These are phyloP conservation scores for Epinephelus lanceolatus DNA, from an alignment of 2,113 vertebrate genomes.

Conservation along the genomic window DNA sequence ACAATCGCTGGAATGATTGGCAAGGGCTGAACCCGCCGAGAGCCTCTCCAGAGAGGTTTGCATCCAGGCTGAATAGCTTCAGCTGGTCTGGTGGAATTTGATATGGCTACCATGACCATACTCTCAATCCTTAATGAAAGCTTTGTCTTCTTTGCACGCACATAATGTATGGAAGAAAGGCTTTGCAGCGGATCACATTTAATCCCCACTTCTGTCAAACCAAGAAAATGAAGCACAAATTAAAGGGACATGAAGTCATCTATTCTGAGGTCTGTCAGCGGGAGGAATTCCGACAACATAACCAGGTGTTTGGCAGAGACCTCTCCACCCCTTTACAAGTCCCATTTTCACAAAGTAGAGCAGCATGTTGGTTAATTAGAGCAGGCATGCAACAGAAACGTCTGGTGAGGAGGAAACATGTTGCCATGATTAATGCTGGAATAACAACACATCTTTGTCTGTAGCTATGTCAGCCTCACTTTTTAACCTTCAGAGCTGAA, in stretches of 20 bases:
- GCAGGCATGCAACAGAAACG: conserved; percentile 35
- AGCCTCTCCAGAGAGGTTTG: conserved; percentile 39
- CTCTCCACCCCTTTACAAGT: conserved; percentile 20
- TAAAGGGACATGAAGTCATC: conserved; percentile 34
- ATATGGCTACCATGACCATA: conserved; percentile 57
- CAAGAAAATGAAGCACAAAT: conserved; percentile 29
- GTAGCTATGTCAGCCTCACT: conserved; percentile 12
- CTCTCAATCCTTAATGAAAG: conserved; percentile 47
- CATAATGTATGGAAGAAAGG: conserved; percentile 9
- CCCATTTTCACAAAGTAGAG: conserved; percentile 51
- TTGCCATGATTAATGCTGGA: conserved; percentile 24
- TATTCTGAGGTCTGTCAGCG: conserved; percentile 33
- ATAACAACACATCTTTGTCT: conserved; percentile 44
- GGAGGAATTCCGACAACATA: conserved; percentile 23
- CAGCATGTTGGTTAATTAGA: conserved; percentile 54
- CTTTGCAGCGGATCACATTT: conserved; percentile 34
- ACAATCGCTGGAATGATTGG: conserved; percentile 51
- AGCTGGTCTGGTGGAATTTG: conserved; percentile 61
- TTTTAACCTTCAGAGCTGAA: conserved; percentile 33
- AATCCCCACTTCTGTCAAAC: conserved; percentile 32
- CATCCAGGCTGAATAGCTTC: conserved; percentile 57
- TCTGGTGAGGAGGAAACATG: conserved; percentile 26
- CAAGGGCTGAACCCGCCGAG: conserved; percentile 37
- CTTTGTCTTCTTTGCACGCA: conserved; percentile 57
- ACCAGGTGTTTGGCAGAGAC: conserved; percentile 58